Evolutionary conservation across 2,888 invertebrate genomes (phyloP).

Genomic region (Pemphredon lugubris): DNA sequence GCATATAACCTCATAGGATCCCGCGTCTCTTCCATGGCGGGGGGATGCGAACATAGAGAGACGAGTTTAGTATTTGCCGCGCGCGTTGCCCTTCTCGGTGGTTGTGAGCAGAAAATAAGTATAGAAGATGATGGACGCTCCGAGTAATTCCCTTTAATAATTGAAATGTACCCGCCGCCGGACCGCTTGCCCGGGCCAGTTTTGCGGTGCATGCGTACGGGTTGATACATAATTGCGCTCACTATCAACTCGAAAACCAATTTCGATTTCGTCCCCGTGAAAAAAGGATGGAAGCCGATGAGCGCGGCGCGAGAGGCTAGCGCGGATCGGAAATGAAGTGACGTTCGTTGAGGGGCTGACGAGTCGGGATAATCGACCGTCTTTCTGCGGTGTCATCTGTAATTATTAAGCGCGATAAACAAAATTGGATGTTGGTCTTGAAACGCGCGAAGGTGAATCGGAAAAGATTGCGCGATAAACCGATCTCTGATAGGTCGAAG

Average conservation of each 20-base stretch:
- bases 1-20: conserved; percentile 77
- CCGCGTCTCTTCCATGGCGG: conserved; percentile 73
- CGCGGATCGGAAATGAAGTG: conserved; percentile 1
- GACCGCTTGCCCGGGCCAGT: conserved; percentile 67
- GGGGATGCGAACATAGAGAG: conserved; percentile 64
- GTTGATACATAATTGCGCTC: conserved; percentile 66
- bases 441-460: too few relatives aligned
- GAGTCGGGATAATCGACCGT: neutral
- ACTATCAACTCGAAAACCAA: conserved; percentile 64
- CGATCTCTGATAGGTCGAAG: too few relatives aligned
- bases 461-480: too few relatives aligned
- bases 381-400: too few relatives aligned
- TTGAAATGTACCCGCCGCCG: conserved; percentile 80
- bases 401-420: too few relatives aligned
- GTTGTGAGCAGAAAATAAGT: conserved; percentile 80
- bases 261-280: conserved; percentile 60
- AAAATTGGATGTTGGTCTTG: too few relatives aligned
- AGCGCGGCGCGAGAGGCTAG: neutral
- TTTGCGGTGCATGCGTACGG: conserved; percentile 65
- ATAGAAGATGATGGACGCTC: conserved; percentile 81
- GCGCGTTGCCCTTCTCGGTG: conserved; percentile 68
- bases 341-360: neutral
- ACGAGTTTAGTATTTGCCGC: conserved; percentile 59
- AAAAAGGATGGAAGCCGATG: conserved; percentile 30
- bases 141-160: conserved; percentile 81